Evolutionary conservation across 2,797 vertebrate species (phyloP).

Genomic region (Alfaro cultratus): DNA sequence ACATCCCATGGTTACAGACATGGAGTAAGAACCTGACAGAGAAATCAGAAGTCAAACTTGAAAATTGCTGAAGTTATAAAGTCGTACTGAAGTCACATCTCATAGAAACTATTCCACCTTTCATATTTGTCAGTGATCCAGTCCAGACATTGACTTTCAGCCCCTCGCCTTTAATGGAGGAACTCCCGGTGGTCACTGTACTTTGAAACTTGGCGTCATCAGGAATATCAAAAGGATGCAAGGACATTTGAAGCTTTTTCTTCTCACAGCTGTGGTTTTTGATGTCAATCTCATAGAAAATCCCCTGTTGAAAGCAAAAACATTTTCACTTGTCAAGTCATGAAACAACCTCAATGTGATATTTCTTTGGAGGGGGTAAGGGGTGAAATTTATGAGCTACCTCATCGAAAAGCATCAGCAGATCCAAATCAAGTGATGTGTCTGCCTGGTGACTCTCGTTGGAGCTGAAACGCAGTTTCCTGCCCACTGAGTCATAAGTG

Average conservation of each 20-base stretch:
- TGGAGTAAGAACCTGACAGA: slow-evolving; percentile 63
- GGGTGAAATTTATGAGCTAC: slow-evolving; percentile 48
- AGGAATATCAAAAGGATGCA: slow-evolving; percentile 77
- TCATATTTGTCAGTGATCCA: slow-evolving; percentile 58
- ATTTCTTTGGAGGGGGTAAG: background rate
- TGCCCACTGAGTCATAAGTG: slow-evolving; percentile 74
- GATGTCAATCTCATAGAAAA: slow-evolving; percentile 81
- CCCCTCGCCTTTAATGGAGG: slow-evolving; percentile 73
- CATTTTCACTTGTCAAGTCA: background rate
- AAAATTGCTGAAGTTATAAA: background rate
- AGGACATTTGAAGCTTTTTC: slow-evolving; percentile 66
- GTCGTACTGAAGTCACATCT: background rate
- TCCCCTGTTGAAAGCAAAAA: slow-evolving; percentile 55
- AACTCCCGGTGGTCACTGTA: slow-evolving; percentile 54
- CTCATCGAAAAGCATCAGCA: slow-evolving; percentile 81
- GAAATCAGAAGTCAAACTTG: background rate
- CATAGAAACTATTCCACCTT: slow-evolving; percentile 48
- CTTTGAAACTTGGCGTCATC: slow-evolving; percentile 52
- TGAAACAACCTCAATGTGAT: background rate
- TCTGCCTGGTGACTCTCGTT: slow-evolving; percentile 64
- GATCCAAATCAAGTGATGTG: slow-evolving; percentile 66
- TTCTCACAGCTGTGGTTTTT: slow-evolving; percentile 83
- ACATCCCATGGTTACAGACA: slow-evolving; percentile 74
- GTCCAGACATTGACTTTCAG: slow-evolving; percentile 71
- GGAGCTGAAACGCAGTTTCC: slow-evolving; percentile 77